A percentile compares a stretch with the other conserved stretches of the same genome.
Evolutionary conservation across 2,113 vertebrate genomes (phyloP).

Genomic region (Rousettus leschenaultii): DNA sequence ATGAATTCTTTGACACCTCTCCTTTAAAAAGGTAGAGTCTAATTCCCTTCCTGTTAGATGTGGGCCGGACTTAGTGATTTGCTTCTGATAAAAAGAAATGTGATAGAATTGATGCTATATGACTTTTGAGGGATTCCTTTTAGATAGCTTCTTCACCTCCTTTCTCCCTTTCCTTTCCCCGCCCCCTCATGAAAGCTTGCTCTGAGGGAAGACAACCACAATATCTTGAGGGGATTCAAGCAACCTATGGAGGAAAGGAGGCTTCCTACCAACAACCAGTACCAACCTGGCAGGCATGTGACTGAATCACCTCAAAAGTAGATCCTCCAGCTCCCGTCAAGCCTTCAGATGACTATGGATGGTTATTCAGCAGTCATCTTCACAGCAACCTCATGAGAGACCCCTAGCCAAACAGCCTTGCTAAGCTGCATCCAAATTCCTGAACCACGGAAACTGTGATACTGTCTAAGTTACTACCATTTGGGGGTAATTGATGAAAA

Average conservation of each 20-base stretch:
- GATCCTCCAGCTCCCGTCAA: too few relatives aligned
- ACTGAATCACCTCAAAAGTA: too few relatives aligned
- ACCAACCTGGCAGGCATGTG: too few relatives aligned
- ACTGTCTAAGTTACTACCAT: too few relatives aligned
- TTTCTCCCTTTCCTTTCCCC: background rate
- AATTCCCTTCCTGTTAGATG: background rate
- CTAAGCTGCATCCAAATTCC: too few relatives aligned
- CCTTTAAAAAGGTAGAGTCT: background rate
- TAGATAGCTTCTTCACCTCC: background rate
- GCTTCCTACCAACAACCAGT: too few relatives aligned
- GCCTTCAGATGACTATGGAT: too few relatives aligned
- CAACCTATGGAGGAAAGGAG: background rate
- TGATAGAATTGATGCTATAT: background rate
- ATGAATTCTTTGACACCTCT: background rate
- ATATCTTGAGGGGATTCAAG: background rate
- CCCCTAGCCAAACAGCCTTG: too few relatives aligned
- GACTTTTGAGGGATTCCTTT: background rate
- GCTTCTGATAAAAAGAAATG: background rate
- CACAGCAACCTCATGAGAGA: too few relatives aligned
- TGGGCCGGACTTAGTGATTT: background rate
- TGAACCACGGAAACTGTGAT: too few relatives aligned
- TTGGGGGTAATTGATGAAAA: too few relatives aligned
- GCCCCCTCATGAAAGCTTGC: background rate
- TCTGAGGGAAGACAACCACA: background rate
- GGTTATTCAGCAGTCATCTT: too few relatives aligned